phyloP scores from a whole-genome alignment of 2,888 invertebrate genomes.

The Limnephilus marmoratus region DNA sequence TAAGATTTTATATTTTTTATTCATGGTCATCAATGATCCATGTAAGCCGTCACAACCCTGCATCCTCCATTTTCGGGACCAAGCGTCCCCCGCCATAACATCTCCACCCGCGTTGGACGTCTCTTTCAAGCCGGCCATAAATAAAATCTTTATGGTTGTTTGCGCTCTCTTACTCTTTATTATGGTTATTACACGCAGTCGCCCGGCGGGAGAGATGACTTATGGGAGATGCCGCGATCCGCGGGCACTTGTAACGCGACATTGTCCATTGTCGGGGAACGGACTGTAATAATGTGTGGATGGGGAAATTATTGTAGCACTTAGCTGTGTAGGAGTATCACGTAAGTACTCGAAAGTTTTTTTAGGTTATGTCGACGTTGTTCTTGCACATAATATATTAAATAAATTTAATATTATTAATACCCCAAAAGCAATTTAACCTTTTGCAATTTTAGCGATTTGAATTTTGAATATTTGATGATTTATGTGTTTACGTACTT shows the following conservation, averaged over 20 bases:
- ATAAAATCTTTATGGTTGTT: constrained; percentile 64
- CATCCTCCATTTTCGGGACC: not conserved
- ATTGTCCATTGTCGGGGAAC: constrained; percentile 38
- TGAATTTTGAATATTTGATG: too few species aligned
- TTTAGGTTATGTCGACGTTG: not conserved
- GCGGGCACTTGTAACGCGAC: not conserved
- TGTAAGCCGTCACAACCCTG: not conserved
- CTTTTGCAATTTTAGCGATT: too few species aligned
- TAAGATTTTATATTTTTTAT: too few species aligned
- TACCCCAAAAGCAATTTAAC: too few species aligned
- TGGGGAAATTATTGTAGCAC: constrained; percentile 9
- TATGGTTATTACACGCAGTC: constrained; percentile 63
- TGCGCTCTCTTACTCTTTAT: constrained; percentile 65
- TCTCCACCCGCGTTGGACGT: constrained; percentile 39
- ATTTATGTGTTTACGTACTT: too few species aligned
- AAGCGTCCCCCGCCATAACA: not conserved
- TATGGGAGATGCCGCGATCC: constrained; percentile 47
- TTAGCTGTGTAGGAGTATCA: not conserved
- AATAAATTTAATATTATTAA: too few species aligned
- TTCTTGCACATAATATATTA: too few species aligned
- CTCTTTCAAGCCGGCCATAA: constrained; percentile 54
- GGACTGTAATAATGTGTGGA: constrained; percentile 35
- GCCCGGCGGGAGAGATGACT: constrained; percentile 50
- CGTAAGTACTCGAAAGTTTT: not conserved
- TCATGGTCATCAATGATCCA: not conserved